These are phyloP conservation scores for Raja brachyura DNA, from an alignment of 2,113 vertebrate species.

Conservation along the genomic window DNA sequence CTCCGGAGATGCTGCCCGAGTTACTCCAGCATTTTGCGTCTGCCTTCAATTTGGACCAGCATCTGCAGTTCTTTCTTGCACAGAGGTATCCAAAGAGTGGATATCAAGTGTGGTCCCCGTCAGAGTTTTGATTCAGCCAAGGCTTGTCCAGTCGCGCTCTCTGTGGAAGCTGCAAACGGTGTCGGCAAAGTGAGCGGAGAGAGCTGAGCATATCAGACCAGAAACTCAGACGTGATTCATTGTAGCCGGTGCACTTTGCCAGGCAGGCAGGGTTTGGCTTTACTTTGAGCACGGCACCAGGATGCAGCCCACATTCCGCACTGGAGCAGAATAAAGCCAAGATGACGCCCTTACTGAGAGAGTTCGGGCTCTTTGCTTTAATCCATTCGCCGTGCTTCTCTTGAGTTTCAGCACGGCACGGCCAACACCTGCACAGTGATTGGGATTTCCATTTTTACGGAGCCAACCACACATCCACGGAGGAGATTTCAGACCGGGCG, in stretches of 20 bases:
- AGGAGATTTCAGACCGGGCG: not conserved
- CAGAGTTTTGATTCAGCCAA: too few species aligned
- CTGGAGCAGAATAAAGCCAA: not conserved
- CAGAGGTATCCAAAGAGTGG: too few species aligned
- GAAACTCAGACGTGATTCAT: slow-evolving; percentile 31
- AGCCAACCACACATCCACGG: not conserved
- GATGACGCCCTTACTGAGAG: not conserved
- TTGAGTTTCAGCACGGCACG: not conserved
- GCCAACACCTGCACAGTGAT: not conserved
- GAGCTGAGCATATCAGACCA: not conserved
- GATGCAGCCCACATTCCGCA: not conserved
- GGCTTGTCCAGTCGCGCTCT: too few species aligned
- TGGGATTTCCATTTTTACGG: not conserved
- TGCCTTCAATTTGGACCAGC: too few species aligned
- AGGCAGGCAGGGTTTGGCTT: not conserved
- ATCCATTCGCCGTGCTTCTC: not conserved
- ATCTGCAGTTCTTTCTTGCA: too few species aligned
- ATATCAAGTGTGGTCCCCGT: too few species aligned
- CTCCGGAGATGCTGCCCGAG: too few species aligned
- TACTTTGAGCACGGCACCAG: not conserved
- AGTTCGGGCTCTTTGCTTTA: not conserved
- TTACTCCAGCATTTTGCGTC: too few species aligned
- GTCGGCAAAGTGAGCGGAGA: too few species aligned
- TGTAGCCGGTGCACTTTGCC: not conserved
- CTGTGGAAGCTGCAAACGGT: too few species aligned